Conservation (phyloP, 2,113 vertebrate genomes). For the Chionis minor region DNA sequence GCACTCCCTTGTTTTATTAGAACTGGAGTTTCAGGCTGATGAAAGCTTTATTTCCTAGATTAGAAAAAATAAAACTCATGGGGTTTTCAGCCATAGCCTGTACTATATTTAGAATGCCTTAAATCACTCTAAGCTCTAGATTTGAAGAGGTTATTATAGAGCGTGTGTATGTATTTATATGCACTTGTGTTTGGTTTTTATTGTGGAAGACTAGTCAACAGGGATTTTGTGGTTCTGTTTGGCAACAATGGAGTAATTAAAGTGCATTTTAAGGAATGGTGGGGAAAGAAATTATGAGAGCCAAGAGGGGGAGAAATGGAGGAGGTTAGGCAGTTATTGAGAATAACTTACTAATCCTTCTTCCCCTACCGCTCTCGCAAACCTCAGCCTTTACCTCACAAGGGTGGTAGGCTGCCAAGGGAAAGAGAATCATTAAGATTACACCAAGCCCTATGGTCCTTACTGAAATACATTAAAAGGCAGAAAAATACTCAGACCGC, state of each 20-base stretch:
- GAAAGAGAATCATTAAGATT: not conserved
- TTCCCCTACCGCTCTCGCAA: not conserved
- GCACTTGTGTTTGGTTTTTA: conserved; percentile 17
- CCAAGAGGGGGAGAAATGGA: conserved; percentile 22
- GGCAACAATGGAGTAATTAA: conserved; percentile 19
- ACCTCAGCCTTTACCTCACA: conserved; percentile 25
- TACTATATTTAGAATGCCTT: conserved; percentile 67
- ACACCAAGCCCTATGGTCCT: not conserved
- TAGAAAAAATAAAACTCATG: conserved; percentile 31
- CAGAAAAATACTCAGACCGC: conserved; percentile 2
- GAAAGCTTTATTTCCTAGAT: conserved; percentile 66
- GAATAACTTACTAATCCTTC: not conserved
- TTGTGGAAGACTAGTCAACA: not conserved
- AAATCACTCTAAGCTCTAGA: conserved; percentile 29
- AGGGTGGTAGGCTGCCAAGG: conserved; percentile 31
- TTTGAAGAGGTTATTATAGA: conserved; percentile 28
- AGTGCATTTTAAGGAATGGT: conserved; percentile 33
- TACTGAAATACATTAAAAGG: not conserved
- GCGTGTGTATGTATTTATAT: not conserved
- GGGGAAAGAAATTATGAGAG: not conserved
- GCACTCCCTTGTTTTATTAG: not conserved
- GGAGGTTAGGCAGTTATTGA: conserved; percentile 4
- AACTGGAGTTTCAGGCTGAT: conserved; percentile 45
- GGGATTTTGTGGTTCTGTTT: conserved; percentile 57
- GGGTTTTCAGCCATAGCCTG: conserved; percentile 51